Percentiles rank a stretch among this genome's conserved stretches.
These are phyloP conservation scores for Pectinophora gossypiella DNA, from an alignment of 1,140 invertebrate genomes.

Conservation along the genomic window DNA sequence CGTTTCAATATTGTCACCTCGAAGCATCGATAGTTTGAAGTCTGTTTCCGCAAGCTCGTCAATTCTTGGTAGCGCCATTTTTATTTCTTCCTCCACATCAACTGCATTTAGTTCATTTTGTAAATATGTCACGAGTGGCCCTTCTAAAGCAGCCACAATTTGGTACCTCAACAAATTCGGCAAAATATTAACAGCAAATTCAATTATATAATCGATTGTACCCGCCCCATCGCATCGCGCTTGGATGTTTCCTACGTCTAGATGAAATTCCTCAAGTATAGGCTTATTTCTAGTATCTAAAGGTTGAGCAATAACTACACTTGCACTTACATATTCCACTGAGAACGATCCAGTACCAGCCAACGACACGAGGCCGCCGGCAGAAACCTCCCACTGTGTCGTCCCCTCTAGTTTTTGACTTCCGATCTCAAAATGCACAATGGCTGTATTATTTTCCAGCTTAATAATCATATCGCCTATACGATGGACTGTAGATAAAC, in stretches of 20 bases:
- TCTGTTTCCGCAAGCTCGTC: slow-evolving; percentile 65
- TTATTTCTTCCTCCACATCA: slow-evolving; percentile 80
- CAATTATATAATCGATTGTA: slow-evolving; percentile 83
- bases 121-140: slow-evolving; percentile 79
- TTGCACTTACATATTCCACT: slow-evolving; percentile 80
- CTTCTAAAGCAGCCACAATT: slow-evolving; percentile 84
- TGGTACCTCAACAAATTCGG: slow-evolving; percentile 86
- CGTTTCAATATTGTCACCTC: slow-evolving; percentile 1
- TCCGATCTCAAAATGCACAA: slow-evolving; percentile 79
- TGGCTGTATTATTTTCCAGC: slow-evolving; percentile 80
- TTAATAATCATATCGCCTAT: slow-evolving; percentile 81
- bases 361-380: slow-evolving; percentile 78
- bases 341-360: slow-evolving; percentile 80
- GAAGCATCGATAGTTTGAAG: slow-evolving; percentile 27
- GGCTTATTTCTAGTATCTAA: slow-evolving; percentile 81
- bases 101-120: slow-evolving; percentile 79
- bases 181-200: slow-evolving; percentile 82
- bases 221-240: slow-evolving; percentile 81
- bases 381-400: slow-evolving; percentile 81
- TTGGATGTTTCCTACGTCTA: slow-evolving; percentile 87
- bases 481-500: slow-evolving; percentile 83
- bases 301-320: slow-evolving; percentile 79
- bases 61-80: slow-evolving; percentile 77
- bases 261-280: slow-evolving; percentile 79
- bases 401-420: slow-evolving; percentile 82